Conservation (phyloP, 2,888 invertebrate species). For the Pseudococcus longispinus region DNA sequence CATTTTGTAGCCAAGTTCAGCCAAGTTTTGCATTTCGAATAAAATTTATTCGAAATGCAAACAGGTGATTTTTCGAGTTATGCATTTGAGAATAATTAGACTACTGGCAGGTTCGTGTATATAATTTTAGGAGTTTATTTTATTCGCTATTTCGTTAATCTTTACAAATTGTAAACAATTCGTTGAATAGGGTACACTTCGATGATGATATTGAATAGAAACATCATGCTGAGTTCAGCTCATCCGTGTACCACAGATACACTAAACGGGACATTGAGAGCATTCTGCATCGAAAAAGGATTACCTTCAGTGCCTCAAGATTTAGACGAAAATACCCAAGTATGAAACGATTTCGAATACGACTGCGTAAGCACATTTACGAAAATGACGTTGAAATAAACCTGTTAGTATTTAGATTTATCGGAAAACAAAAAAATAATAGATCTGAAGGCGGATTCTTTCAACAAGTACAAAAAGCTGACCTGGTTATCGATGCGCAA, state of each 20-base stretch:
- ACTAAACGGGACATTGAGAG: not conserved
- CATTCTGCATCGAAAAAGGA: not conserved
- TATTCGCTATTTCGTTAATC: not conserved
- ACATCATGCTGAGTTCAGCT: not conserved
- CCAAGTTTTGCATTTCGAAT: not conserved
- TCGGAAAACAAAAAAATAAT: not conserved
- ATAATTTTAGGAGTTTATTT: not conserved
- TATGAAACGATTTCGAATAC: not conserved
- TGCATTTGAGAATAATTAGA: not conserved
- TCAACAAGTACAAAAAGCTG: not conserved
- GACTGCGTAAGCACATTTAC: not conserved
- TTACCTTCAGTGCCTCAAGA: not conserved
- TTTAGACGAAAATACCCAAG: not conserved
- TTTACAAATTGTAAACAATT: not conserved
- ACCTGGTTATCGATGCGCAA: not conserved
- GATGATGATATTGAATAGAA: not conserved
- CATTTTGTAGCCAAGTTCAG: too few species aligned
- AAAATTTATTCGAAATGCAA: not conserved
- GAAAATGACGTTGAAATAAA: not conserved
- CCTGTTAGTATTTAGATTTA: not conserved
- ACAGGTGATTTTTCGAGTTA: not conserved
- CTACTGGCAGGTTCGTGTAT: not conserved
- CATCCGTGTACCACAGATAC: not conserved
- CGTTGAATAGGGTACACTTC: not conserved
- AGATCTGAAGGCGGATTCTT: not conserved